These are phyloP conservation scores for Rhinoderma darwinii DNA, from an alignment of 2,113 vertebrate species.

Conservation along the genomic window DNA sequence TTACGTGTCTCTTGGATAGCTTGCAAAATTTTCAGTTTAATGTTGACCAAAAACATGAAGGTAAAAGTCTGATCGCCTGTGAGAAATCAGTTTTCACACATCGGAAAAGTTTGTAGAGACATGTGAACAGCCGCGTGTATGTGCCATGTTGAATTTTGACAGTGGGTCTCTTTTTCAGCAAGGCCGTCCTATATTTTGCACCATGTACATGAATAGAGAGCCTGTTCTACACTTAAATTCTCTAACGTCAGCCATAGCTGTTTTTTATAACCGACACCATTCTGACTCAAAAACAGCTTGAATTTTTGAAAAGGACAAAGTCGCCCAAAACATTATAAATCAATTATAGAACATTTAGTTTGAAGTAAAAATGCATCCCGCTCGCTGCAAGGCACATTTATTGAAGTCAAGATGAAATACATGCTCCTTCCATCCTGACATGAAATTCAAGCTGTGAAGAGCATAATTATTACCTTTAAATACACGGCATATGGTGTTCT, in stretches of 20 bases:
- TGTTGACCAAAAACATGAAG: background rate
- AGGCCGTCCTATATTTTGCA: background rate
- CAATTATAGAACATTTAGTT: conserved; percentile 6
- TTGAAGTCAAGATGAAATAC: conserved; percentile 12
- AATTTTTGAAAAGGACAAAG: background rate
- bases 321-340: conserved; percentile 6
- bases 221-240: background rate
- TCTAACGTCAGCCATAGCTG: background rate
- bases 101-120: conserved; percentile 10
- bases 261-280: background rate
- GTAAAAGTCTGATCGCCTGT: background rate
- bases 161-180: background rate
- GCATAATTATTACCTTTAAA: conserved; percentile 29
- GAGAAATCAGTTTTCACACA: conserved; percentile 42
- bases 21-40: conserved; percentile 60
- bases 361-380: background rate
- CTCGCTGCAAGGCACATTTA: conserved; percentile 3
- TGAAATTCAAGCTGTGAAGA: conserved; percentile 32
- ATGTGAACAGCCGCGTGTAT: background rate
- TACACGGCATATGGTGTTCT: conserved; percentile 19
- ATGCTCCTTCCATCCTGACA: conserved; percentile 20
- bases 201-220: background rate
- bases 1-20: conserved; percentile 64
- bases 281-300: background rate
- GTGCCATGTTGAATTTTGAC: background rate